These are phyloP conservation scores for Pogonus chalceus DNA, from an alignment of 1,140 invertebrate genomes.

Conservation along the genomic window DNA sequence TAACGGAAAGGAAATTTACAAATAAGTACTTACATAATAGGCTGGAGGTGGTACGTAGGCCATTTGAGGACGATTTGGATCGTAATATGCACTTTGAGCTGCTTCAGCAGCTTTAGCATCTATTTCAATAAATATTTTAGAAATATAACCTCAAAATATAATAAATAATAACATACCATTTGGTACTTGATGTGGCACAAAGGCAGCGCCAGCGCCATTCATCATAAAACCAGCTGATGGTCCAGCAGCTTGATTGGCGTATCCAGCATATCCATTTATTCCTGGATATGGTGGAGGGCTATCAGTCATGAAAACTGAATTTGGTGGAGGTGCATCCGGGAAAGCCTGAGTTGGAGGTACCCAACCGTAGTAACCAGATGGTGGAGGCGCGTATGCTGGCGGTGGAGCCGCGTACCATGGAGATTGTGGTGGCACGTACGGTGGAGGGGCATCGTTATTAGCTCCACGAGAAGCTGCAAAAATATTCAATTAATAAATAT, in stretches of 20 bases:
- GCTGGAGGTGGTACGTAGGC: slow-evolving; percentile 77
- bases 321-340: slow-evolving; percentile 56
- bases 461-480: slow-evolving; percentile 27
- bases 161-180: no score
- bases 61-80: slow-evolving; percentile 71
- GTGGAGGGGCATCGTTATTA: slow-evolving; percentile 64
- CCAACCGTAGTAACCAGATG: slow-evolving; percentile 82
- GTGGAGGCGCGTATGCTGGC: slow-evolving; percentile 74
- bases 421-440: slow-evolving; percentile 70
- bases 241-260: slow-evolving; percentile 27
- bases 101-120: slow-evolving; percentile 82
- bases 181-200: slow-evolving; percentile 8
- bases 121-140: slow-evolving; percentile 25
- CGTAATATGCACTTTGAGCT: slow-evolving; percentile 77
- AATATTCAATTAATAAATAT: neutral
- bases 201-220: slow-evolving; percentile 12
- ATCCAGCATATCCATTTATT: slow-evolving; percentile 45
- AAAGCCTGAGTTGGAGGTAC: slow-evolving; percentile 68
- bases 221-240: slow-evolving; percentile 18
- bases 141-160: no score
- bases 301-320: slow-evolving; percentile 82
- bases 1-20: slow-evolving; percentile 13
- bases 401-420: slow-evolving; percentile 84
- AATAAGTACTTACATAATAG: slow-evolving; percentile 64
- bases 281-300: slow-evolving; percentile 94